Conservation (phyloP, 2,888 invertebrate species). For the Itoplectis maculator region DNA sequence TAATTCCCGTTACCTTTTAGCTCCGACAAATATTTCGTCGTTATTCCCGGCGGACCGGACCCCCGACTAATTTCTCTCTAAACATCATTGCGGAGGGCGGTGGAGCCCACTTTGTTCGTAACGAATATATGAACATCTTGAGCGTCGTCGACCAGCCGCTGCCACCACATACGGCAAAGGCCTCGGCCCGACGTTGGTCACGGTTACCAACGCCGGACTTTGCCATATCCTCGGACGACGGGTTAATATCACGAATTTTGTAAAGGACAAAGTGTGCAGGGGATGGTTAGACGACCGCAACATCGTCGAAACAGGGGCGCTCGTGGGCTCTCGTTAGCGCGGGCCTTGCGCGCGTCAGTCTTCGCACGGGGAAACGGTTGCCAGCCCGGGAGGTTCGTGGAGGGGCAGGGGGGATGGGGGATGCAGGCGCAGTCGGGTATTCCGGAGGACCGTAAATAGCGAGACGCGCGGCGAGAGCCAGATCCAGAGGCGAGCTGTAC, state of each 20-base stretch:
- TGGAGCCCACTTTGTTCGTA: background rate
- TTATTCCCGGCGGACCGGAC: background rate
- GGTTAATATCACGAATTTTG: conserved; percentile 18
- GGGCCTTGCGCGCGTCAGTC: conserved; percentile 9
- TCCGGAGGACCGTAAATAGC: conserved; percentile 62
- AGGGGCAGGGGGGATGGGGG: conserved; percentile 1
- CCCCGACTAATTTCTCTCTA: conserved; percentile 3
- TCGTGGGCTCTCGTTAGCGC: conserved; percentile 13
- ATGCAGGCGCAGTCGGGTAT: conserved; percentile 48
- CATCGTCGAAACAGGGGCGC: conserved; percentile 14
- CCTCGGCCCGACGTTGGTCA: background rate
- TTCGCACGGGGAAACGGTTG: conserved; percentile 1
- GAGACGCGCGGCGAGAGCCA: conserved; percentile 29
- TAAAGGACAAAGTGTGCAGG: background rate
- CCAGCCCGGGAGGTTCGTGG: background rate
- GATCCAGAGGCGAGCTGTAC: conserved; percentile 9
- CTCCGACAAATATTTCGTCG: conserved; percentile 40
- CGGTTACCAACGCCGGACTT: background rate
- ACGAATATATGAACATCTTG: conserved; percentile 26
- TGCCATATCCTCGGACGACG: background rate
- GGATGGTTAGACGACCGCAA: conserved; percentile 22
- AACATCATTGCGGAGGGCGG: conserved; percentile 8
- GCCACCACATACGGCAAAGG: background rate
- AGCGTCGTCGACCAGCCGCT: background rate
- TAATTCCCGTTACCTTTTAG: conserved; percentile 15